Percentiles rank a stretch among this genome's conserved stretches.
phyloP scores from a whole-genome alignment of 2,888 invertebrate genomes.

The Nemotelus pantherinus region DNA sequence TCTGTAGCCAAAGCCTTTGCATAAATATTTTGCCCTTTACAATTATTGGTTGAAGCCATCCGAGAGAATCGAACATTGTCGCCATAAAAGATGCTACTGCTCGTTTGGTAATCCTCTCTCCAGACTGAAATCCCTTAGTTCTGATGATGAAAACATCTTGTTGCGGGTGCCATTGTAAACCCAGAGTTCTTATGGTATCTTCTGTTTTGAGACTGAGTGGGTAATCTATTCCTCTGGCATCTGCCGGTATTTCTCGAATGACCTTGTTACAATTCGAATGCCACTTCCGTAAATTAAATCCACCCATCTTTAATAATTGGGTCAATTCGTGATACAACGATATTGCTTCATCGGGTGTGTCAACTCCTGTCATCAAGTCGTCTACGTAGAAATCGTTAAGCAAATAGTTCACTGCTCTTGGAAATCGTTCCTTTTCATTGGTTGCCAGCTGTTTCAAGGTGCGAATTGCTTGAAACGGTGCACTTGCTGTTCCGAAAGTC shows the following conservation, averaged over 20 bases:
- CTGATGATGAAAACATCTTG: background rate
- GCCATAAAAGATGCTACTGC: background rate
- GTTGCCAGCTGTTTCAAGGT: background rate
- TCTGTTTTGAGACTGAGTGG: background rate
- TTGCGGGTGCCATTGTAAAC: background rate
- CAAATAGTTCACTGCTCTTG: constrained; percentile 13
- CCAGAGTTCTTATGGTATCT: background rate
- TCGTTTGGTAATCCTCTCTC: background rate
- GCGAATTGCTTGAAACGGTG: background rate
- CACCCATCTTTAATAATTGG: background rate
- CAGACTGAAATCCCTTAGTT: background rate
- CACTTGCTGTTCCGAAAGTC: background rate
- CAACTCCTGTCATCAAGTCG: background rate
- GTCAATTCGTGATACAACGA: background rate
- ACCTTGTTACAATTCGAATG: too few relatives aligned
- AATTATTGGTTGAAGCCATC: background rate
- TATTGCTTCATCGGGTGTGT: background rate
- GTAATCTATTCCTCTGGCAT: background rate
- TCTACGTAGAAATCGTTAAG: background rate
- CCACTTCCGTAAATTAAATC: background rate
- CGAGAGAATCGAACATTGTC: background rate
- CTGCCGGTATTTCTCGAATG: too few relatives aligned
- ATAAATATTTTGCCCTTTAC: background rate
- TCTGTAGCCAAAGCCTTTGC: background rate
- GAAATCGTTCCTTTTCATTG: background rate